These are phyloP conservation scores for Notechis scutatus DNA, from an alignment of 2,113 vertebrate species.

Conservation along the genomic window DNA sequence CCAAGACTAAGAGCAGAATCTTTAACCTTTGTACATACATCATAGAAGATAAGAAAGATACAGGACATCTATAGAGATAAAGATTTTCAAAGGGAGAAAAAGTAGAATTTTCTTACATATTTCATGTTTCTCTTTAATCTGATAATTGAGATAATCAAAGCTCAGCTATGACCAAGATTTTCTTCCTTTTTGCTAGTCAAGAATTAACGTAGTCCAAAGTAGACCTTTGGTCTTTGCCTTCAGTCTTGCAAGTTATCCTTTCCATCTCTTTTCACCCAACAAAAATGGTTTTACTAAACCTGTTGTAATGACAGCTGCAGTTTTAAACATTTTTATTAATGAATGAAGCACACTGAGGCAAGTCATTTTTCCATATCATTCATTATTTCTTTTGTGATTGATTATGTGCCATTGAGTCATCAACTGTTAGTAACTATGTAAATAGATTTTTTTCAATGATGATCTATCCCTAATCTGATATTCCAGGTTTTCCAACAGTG, in stretches of 20 bases:
- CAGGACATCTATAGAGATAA: too few species aligned
- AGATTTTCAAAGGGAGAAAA: neutral
- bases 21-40: neutral
- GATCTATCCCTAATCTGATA: neutral
- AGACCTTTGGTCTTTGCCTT: neutral
- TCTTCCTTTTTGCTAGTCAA: neutral
- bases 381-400: neutral
- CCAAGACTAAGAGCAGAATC: neutral
- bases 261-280: neutral
- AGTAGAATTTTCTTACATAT: neutral
- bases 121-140: neutral
- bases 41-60: neutral
- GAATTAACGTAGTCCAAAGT: neutral
- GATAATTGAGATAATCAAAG: neutral
- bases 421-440: neutral
- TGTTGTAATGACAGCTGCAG: neutral
- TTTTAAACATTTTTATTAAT: neutral
- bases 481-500: neutral
- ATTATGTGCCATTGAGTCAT: neutral
- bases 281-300: neutral
- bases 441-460: neutral
- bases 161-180: neutral
- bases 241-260: neutral
- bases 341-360: neutral
- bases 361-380: neutral